Percentiles rank a stretch among this genome's conserved stretches.
phyloP scores from a whole-genome alignment of 2,797 vertebrate species.

The Percopsis omiscomaycus region DNA sequence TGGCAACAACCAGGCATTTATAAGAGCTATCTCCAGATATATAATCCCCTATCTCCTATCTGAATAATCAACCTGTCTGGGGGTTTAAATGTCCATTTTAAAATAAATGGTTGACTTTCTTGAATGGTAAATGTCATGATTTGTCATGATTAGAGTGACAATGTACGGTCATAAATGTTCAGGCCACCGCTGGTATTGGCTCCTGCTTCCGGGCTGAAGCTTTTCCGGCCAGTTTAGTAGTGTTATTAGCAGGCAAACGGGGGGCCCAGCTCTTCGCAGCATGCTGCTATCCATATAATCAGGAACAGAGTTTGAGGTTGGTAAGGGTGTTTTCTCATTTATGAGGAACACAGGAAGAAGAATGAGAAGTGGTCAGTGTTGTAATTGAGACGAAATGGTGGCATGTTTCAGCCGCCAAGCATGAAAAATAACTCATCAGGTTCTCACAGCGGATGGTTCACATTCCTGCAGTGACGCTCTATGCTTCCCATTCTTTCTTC shows the following conservation, averaged over 20 bases:
- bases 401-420: slow-evolving; percentile 10
- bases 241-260: neutral
- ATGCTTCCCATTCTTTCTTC: slow-evolving; percentile 1
- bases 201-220: neutral
- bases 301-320: slow-evolving; percentile 17
- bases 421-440: slow-evolving; percentile 9
- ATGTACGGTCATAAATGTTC: neutral
- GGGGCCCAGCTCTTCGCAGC: slow-evolving; percentile 1
- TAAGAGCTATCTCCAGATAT: slow-evolving; percentile 36
- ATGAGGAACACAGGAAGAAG: slow-evolving; percentile 14
- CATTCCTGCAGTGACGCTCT: neutral
- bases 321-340: slow-evolving; percentile 8
- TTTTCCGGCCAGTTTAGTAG: neutral
- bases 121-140: slow-evolving; percentile 9
- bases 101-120: neutral
- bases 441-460: slow-evolving; percentile 3
- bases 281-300: slow-evolving; percentile 22
- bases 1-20: slow-evolving; percentile 32
- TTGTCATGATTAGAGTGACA: neutral
- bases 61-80: slow-evolving; percentile 14
- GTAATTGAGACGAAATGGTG: slow-evolving; percentile 2
- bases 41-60: slow-evolving; percentile 15
- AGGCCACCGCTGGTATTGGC: neutral
- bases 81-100: slow-evolving; percentile 1
- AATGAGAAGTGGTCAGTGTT: neutral